Evolutionary conservation across 2,888 invertebrate species (phyloP).

Genomic region (Chloromyia formosa): DNA sequence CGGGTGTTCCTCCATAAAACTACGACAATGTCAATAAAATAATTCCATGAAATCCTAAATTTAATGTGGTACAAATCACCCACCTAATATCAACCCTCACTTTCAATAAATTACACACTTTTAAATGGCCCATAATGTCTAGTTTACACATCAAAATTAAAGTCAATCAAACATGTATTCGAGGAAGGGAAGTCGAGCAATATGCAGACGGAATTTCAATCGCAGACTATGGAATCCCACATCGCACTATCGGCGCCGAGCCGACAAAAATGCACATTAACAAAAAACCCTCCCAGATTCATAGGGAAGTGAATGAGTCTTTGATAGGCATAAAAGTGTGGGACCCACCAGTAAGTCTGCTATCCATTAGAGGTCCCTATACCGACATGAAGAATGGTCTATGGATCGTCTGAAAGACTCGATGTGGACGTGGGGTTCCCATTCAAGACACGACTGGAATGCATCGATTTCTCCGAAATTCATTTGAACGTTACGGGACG

Average conservation of each 20-base stretch:
- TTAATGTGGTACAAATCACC: slow-evolving; percentile 11
- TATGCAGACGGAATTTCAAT: background rate
- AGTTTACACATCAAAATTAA: background rate
- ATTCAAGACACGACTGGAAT: slow-evolving; percentile 10
- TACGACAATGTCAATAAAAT: background rate
- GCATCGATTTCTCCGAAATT: slow-evolving; percentile 15
- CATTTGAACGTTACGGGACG: slow-evolving; percentile 3
- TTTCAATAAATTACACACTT: slow-evolving; percentile 4
- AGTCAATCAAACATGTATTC: background rate
- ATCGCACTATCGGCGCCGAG: slow-evolving; percentile 4
- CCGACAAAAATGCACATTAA: background rate
- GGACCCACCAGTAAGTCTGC: slow-evolving; percentile 12
- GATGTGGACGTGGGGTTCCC: background rate
- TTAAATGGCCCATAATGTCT: slow-evolving; percentile 6
- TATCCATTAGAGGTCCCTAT: background rate
- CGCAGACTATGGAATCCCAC: background rate
- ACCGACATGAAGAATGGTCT: background rate
- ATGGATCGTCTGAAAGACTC: background rate
- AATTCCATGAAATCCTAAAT: slow-evolving; percentile 9
- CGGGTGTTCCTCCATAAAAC: no score
- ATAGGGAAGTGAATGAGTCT: background rate
- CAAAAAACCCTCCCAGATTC: background rate
- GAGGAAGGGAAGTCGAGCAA: background rate
- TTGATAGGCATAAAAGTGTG: background rate
- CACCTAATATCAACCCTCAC: background rate